Evolutionary conservation across 2,113 vertebrate genomes (phyloP).

Genomic region (Fregata magnificens): DNA sequence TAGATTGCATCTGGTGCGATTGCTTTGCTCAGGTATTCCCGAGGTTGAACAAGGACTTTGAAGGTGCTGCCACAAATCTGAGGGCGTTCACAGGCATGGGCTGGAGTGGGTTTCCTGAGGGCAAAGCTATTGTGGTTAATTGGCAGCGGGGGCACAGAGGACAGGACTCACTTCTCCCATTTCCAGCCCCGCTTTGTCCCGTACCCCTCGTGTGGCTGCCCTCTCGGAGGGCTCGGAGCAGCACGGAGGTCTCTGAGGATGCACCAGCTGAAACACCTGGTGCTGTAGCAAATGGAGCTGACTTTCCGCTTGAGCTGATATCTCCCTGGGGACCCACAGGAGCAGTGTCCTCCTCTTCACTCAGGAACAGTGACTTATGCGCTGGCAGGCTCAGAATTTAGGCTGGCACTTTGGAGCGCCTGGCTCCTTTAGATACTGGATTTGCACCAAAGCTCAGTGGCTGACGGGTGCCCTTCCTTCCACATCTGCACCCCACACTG

Average conservation of each 20-base stretch:
- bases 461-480: too few relatives aligned
- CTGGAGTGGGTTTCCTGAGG: not conserved
- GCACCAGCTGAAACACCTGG: not conserved
- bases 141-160: not conserved
- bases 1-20: slow-evolving; percentile 40
- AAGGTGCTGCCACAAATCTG: not conserved
- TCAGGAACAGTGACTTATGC: rapidly evolving
- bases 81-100: not conserved
- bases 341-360: not conserved
- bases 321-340: not conserved
- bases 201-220: rapidly evolving
- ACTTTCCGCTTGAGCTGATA: not conserved
- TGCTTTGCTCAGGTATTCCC: slow-evolving; percentile 59
- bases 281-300: not conserved
- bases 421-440: not conserved
- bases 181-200: not conserved
- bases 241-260: not conserved
- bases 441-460: not conserved
- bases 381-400: not conserved
- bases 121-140: not conserved
- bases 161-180: rapidly evolving
- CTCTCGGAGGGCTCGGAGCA: not conserved
- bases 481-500: rapidly evolving
- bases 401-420: not conserved
- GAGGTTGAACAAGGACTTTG: slow-evolving; percentile 71